phyloP scores from a whole-genome alignment of 2,888 invertebrate genomes.

The Colostygia pectinataria region DNA sequence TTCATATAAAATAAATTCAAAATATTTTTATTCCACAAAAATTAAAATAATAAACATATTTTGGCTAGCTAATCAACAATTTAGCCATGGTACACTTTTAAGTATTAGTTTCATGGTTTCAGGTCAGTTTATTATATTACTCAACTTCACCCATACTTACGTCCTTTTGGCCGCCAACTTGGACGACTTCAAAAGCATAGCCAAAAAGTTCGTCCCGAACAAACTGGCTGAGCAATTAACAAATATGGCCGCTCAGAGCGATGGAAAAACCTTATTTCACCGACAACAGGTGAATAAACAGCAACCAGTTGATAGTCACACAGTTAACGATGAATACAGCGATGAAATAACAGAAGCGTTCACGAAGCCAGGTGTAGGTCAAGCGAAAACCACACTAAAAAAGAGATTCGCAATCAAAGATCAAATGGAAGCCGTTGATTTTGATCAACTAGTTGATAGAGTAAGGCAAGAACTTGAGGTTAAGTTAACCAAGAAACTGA shows the following conservation, averaged over 20 bases:
- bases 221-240: slow-evolving; percentile 44
- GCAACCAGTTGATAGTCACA: not conserved
- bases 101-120: not conserved
- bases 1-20: no score
- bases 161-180: slow-evolving; percentile 51
- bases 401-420: slow-evolving; percentile 21
- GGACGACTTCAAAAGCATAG: slow-evolving; percentile 50
- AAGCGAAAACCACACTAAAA: not conserved
- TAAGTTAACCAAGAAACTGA: slow-evolving; percentile 9
- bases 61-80: no score
- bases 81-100: not conserved
- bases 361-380: not conserved
- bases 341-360: not conserved
- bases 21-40: no score
- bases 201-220: slow-evolving; percentile 46
- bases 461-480: slow-evolving; percentile 44
- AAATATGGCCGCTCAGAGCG: slow-evolving; percentile 32
- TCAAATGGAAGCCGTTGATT: slow-evolving; percentile 29
- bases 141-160: slow-evolving; percentile 16
- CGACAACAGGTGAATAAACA: slow-evolving; percentile 9
- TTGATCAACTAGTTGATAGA: slow-evolving; percentile 47
- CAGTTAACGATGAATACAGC: not conserved
- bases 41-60: not conserved
- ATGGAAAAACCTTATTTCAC: slow-evolving; percentile 18
- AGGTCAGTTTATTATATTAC: slow-evolving; percentile 20